Evolutionary conservation across 1,140 invertebrate genomes (phyloP), one percentile per base, ranked within the genome.

Genomic region (Himalopsyche phryganea): DNA sequence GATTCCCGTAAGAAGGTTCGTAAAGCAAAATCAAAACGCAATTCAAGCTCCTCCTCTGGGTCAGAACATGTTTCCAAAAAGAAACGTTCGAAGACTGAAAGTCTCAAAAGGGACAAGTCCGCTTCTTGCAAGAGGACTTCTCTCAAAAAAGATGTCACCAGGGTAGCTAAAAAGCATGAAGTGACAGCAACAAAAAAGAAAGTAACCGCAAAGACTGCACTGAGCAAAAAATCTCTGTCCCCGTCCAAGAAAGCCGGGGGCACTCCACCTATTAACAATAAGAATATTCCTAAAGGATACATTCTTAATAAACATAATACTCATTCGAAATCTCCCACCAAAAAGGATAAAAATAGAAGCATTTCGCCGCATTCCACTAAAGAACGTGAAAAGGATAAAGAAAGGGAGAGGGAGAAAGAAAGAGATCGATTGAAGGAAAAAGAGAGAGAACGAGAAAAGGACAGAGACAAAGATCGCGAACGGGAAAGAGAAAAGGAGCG

Each of bases 11-110:
- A 71, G 57, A 77, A 76, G 65, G 51, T 28, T 7, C 76, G 75
- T 50, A 78, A 77, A 66, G 67, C 69, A 28, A 78, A 77, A 65
- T 66, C 73, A 13, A 77, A 78, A 67, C 70, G 76, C 60, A 78
- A 78, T 66, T 78, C 76, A 1, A 78, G 76, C 66, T 76, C 76
- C 18, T 77, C 76, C 46, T 77, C 76, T 38, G 75, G 76, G 63
- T 74, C 74, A 51, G 75, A 77, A 61, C 67, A 66, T 17, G 71
- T 72, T 40, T 60, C 70, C n/a, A 77, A 77, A 65, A 78, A 76
- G 62, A 78, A 78, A 65, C 67, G 72, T 59, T 20, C 70, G 32
- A 78, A 79, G 71, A 68, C 20, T 62, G 73, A 76, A 56, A 38
- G 62, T 17, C 28, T 68, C 7, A 77, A 77, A 70, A 71, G 69